Evolutionary conservation across 2,113 vertebrate genomes (phyloP), one percentile per base, ranked within the genome.

Genomic region (Apteryx owenii): DNA sequence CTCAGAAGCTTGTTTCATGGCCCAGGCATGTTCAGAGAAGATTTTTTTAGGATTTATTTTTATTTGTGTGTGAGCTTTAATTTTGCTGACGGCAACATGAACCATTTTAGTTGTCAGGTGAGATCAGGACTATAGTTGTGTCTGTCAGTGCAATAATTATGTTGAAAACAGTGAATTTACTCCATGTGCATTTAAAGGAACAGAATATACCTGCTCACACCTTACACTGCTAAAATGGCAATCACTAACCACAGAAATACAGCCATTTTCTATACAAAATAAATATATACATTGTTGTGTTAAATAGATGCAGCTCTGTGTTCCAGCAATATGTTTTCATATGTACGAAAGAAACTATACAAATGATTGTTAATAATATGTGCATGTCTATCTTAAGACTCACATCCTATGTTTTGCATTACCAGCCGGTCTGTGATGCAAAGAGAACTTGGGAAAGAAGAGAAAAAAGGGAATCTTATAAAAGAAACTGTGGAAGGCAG

Each of bases 31-130:
- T 96, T 95, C 65, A 88, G 78, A 92, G 61, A 70, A 90, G 75
- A 64, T 91, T 92, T 97, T 93, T 92, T 84, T 81, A 81, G 83
- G 92, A 94, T 96, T 97, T 96, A 53, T 84, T 95, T 95, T 95
- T 95, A 89, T 96, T 95, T 96, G 44, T 85, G 53, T 42, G 50
- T 83, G 68, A 96, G 88, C 75, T 86, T 95, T 95, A 97, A 97
- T 97, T 96, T 97, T 97, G 97, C 97, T 95, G 83, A 93, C n/a
- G 94, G 96, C 38, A 64, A 97, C 96, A 94, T 38, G 42, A 94
- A 88, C 75, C 64, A 73, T 97, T 97, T 95, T 90, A 95, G 82
- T 66, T 98, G 96, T 98, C 97, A 97, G 75, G 50, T 95, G 85
- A 95, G 89, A 97, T 97, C 93, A 97, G 79, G 40, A 85, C 48